A percentile compares a stretch with the other conserved stretches of the same genome.
Conservation (phyloP, 2,888 invertebrate species). For the Noctua janthe region DNA sequence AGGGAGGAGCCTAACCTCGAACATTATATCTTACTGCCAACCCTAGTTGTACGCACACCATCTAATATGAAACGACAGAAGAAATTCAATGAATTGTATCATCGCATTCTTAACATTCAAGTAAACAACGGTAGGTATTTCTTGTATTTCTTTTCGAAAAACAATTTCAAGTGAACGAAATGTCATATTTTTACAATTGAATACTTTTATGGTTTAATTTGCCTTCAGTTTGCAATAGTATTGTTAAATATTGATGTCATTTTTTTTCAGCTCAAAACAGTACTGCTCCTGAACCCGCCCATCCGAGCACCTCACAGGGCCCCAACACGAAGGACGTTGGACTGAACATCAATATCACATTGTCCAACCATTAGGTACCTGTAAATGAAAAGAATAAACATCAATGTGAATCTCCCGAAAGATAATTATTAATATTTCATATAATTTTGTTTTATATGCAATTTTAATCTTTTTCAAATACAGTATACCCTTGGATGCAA, state of each 20-base stretch:
- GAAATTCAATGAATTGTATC: conserved; percentile 86
- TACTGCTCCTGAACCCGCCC: conserved; percentile 32
- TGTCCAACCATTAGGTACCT: conserved; percentile 69
- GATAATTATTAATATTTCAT: conserved; percentile 29
- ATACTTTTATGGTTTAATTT: background rate
- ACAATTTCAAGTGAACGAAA: background rate
- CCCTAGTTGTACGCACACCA: conserved; percentile 85
- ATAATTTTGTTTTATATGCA: conserved; percentile 26
- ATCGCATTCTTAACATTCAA: conserved; percentile 83
- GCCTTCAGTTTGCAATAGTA: background rate
- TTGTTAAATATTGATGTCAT: background rate
- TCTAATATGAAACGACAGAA: conserved; percentile 86
- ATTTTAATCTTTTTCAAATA: conserved; percentile 52
- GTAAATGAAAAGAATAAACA: conserved; percentile 32
- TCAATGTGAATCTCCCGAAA: conserved; percentile 22
- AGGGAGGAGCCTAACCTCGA: conserved; percentile 83
- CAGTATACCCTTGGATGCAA: conserved; percentile 25
- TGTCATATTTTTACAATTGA: background rate
- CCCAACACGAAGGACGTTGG: conserved; percentile 79
- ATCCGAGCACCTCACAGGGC: conserved; percentile 22
- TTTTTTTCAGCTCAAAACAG: conserved; percentile 72
- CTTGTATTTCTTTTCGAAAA: conserved; percentile 4
- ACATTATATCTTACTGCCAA: conserved; percentile 85
- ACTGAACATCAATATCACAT: conserved; percentile 81
- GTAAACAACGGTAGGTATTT: conserved; percentile 75